Evolutionary conservation across 1,140 invertebrate species (phyloP), one percentile per base, ranked within the genome.

Genomic region (Caenorhabditis briggsae): DNA sequence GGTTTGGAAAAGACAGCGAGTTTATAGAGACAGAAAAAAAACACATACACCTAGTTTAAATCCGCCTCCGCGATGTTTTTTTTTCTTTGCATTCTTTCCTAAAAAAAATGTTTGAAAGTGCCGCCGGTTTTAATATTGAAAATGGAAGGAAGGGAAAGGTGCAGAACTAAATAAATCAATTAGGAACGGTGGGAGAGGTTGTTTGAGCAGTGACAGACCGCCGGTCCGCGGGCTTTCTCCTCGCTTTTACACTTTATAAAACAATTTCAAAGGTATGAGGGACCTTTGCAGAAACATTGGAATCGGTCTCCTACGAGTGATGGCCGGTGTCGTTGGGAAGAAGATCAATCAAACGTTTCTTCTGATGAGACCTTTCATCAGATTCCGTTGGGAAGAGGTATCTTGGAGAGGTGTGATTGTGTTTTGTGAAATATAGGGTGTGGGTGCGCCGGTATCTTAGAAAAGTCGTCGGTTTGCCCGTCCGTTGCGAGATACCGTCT

Each of bases 311-410:
- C 84, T 85, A n/a, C 91, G 92, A 8, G 91, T 93, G 1, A 89
- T 94, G 87, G 92, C 93, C 8, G 85, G 90, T 50, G 89, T 93
- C 12, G 83, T 93, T n/a, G 92, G 92, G 25, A 90, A 91, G 43
- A 90, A 89, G 25, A 95, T 98, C n/a, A 96, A 95, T 0, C 95
- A 96, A 87, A 95, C 95, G 94, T 98, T 98, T 91, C 95, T 96
- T 91, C 92, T 98, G 14, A 95, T 96, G 12, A 94, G 97, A 88
- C 97, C 97, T 0, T 93, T 97, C 7, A 96, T 98, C 89, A 95
- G 96, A 2, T 98, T 98, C 92, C 96, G 96, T 90, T 98, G 97
- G 94, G 95, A 96, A 93, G 96, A 96, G 86, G 86, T 87, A 18
- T n/a, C 58, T 41, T 33, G 14, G n/a, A 83, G 11, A 25, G 16